Conservation (phyloP, 2,888 invertebrate genomes). For the Lycophotia porphyrea region DNA sequence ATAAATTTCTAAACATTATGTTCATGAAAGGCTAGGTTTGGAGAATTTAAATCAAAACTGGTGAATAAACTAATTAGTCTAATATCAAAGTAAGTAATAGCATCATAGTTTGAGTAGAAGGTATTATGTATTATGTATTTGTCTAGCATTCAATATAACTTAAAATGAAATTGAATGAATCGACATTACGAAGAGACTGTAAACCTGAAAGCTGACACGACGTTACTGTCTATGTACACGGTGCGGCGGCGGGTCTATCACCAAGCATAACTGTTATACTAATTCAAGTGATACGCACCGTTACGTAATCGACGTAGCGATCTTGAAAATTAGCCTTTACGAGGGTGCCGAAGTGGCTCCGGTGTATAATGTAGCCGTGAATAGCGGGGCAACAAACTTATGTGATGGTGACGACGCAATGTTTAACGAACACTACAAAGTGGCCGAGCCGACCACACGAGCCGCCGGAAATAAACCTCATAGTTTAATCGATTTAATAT, state of each 20-base stretch:
- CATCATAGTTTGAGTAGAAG: background rate
- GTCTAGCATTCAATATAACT: background rate
- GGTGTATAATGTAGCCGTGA: slow-evolving; percentile 37
- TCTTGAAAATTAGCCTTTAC: slow-evolving; percentile 60
- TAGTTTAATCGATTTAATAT: slow-evolving; percentile 48
- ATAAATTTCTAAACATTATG: background rate
- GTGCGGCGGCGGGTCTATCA: slow-evolving; percentile 26
- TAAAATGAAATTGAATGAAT: slow-evolving; percentile 18
- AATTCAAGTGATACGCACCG: slow-evolving; percentile 46
- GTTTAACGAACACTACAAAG: slow-evolving; percentile 67
- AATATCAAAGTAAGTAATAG: background rate
- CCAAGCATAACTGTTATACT: slow-evolving; percentile 48
- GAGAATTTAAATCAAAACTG: background rate
- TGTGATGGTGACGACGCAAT: slow-evolving; percentile 58
- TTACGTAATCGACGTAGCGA: slow-evolving; percentile 45
- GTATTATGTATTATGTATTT: background rate
- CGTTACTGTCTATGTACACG: slow-evolving; percentile 19
- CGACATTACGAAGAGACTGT: background rate
- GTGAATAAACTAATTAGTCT: background rate
- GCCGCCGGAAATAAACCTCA: slow-evolving; percentile 41
- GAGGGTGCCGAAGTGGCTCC: slow-evolving; percentile 47
- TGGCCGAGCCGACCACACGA: slow-evolving; percentile 21
- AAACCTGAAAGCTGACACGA: slow-evolving; percentile 17
- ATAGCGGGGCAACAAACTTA: slow-evolving; percentile 52
- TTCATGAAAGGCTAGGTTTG: background rate